phyloP scores from a whole-genome alignment of 2,113 vertebrate genomes.

The Hemiprocne comata region DNA sequence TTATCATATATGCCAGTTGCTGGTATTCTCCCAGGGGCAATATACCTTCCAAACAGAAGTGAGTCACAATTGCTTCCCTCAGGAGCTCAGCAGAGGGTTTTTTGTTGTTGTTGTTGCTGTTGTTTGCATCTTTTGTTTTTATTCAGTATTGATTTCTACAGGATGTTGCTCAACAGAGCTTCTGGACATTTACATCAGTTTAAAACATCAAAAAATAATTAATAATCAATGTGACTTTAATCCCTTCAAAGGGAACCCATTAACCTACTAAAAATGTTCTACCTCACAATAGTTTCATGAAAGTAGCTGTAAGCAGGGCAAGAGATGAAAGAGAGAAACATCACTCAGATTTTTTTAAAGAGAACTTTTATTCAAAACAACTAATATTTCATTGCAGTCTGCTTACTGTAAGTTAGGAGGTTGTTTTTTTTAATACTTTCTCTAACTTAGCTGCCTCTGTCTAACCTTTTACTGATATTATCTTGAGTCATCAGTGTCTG shows the following conservation, averaged over 20 bases:
- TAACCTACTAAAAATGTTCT: constrained; percentile 4
- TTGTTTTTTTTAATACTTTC: neutral
- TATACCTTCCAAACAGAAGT: neutral
- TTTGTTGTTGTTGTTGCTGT: neutral
- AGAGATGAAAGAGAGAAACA: constrained; percentile 11
- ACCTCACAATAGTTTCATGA: neutral
- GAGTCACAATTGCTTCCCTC: neutral
- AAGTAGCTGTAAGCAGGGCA: neutral
- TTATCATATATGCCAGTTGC: neutral
- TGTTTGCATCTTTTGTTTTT: neutral
- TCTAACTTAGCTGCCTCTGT: neutral
- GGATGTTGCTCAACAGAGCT: constrained; percentile 19
- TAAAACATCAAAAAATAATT: constrained; percentile 56
- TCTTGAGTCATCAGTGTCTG: constrained; percentile 17
- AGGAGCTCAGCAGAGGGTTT: neutral
- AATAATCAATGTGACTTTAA: constrained; percentile 56
- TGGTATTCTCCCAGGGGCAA: neutral
- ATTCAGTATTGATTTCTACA: neutral
- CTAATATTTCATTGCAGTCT: neutral
- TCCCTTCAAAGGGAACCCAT: constrained; percentile 38
- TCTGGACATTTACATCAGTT: constrained; percentile 40
- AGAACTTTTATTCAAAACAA: neutral
- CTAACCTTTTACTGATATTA: neutral
- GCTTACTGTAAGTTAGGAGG: neutral
- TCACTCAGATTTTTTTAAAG: neutral